Evolutionary conservation across 2,888 invertebrate species (phyloP).

Genomic region (Halictus ligatus): DNA sequence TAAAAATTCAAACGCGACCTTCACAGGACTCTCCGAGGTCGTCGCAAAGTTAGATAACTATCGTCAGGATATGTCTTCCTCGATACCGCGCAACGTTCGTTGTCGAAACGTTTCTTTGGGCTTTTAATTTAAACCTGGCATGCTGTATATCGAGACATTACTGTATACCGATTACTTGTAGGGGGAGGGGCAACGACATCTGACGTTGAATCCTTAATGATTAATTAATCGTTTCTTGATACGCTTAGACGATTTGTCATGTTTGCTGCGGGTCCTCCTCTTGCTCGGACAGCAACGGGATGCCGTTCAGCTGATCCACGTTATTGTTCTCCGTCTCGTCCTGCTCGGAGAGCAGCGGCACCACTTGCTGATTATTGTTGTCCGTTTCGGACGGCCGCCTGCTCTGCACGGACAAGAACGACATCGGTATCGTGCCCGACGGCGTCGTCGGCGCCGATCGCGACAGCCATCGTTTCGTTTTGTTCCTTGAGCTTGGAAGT

Average conservation of each 20-base stretch:
- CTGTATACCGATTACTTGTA: conserved; percentile 52
- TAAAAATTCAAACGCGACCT: too few relatives aligned
- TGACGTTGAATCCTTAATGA: conserved; percentile 32
- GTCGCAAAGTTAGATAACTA: background rate
- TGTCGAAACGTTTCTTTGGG: too few relatives aligned
- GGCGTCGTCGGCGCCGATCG: conserved; percentile 93
- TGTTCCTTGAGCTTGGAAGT: conserved; percentile 76
- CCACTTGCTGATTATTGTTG: conserved; percentile 79
- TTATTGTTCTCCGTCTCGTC: conserved; percentile 78
- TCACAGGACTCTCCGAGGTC: background rate
- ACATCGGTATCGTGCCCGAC: conserved; percentile 89
- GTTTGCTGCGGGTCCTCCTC: conserved; percentile 67
- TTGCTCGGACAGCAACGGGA: conserved; percentile 76
- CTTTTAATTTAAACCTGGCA: background rate
- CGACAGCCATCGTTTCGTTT: conserved; percentile 87
- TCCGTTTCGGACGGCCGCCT: conserved; percentile 78
- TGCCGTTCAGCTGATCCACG: conserved; percentile 58
- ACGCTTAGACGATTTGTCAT: conserved; percentile 62
- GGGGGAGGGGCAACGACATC: conserved; percentile 25
- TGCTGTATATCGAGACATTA: conserved; percentile 1
- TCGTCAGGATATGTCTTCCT: background rate
- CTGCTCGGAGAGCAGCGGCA: conserved; percentile 80
- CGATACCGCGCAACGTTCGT: background rate
- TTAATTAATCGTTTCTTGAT: conserved; percentile 11
- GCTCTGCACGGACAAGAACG: conserved; percentile 86